phyloP scores from a whole-genome alignment of 2,888 invertebrate species.

The Orchesellides sinensis region DNA sequence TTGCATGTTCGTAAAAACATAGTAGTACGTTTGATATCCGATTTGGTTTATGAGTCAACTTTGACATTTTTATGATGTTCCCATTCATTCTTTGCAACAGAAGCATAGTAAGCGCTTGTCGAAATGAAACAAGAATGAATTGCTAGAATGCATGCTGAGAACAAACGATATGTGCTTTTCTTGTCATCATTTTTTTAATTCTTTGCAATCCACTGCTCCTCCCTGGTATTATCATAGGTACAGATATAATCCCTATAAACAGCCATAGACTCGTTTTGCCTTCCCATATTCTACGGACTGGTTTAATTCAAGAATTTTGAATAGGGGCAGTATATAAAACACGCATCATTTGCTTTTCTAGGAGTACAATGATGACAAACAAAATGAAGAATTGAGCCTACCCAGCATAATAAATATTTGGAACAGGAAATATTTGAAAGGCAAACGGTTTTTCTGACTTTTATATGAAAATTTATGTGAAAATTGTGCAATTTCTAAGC shows the following conservation, averaged over 20 bases:
- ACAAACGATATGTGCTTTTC: conserved; percentile 18
- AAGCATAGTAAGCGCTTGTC: conserved; percentile 3
- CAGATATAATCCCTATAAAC: neutral
- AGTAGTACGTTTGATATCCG: conserved; percentile 55
- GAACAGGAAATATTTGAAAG: conserved; percentile 13
- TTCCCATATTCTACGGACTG: neutral
- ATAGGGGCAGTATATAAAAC: conserved; percentile 35
- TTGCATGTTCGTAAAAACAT: neutral
- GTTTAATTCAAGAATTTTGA: conserved; percentile 14
- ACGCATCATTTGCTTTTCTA: conserved; percentile 52
- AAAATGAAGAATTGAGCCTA: conserved; percentile 47
- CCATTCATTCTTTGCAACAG: conserved; percentile 43
- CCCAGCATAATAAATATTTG: conserved; percentile 45
- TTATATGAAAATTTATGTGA: conserved; percentile 27
- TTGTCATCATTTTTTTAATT: conserved; percentile 63
- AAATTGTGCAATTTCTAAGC: neutral
- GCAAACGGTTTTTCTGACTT: conserved; percentile 18
- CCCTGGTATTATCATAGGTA: conserved; percentile 14
- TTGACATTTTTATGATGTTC: conserved; percentile 69
- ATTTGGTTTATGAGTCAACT: conserved; percentile 72
- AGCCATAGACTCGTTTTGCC: conserved; percentile 25
- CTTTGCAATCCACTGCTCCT: conserved; percentile 20
- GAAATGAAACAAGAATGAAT: conserved; percentile 36
- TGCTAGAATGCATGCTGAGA: conserved; percentile 45
- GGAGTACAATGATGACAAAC: conserved; percentile 51